These are phyloP conservation scores for Centropus unirufus DNA, from an alignment of 2,113 vertebrate species.

Conservation along the genomic window DNA sequence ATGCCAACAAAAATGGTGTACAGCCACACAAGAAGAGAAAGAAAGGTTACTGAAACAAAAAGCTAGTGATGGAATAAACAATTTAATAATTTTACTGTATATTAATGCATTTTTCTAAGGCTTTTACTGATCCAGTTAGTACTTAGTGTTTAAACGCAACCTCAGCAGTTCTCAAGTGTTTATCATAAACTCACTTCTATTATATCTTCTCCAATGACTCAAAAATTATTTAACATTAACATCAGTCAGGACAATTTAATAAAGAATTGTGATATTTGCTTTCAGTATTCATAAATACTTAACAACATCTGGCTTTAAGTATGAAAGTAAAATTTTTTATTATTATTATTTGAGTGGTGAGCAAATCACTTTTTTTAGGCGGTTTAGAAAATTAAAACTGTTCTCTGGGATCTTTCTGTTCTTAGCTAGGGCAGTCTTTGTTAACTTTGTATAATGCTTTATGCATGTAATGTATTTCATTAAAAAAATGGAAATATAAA, in stretches of 20 bases:
- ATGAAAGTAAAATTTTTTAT: neutral
- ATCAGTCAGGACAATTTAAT: neutral
- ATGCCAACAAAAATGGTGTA: slow-evolving; percentile 48
- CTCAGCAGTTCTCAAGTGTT: neutral
- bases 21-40: slow-evolving; percentile 27
- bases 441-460: neutral
- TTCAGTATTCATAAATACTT: neutral
- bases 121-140: neutral
- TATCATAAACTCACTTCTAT: neutral
- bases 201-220: neutral
- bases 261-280: neutral
- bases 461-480: neutral
- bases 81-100: neutral
- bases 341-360: neutral
- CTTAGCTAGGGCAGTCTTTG: neutral
- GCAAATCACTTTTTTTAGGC: neutral
- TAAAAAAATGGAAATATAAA: neutral
- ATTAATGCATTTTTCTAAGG: neutral
- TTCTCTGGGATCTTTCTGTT: neutral
- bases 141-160: neutral
- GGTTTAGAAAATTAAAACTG: neutral
- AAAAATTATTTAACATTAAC: neutral
- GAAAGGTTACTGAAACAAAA: neutral
- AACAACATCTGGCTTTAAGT: neutral
- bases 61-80: neutral